Base-by-base conservation (phyloP, 2,797 vertebrate species). In the Coracias cyanogaster region DNA sequence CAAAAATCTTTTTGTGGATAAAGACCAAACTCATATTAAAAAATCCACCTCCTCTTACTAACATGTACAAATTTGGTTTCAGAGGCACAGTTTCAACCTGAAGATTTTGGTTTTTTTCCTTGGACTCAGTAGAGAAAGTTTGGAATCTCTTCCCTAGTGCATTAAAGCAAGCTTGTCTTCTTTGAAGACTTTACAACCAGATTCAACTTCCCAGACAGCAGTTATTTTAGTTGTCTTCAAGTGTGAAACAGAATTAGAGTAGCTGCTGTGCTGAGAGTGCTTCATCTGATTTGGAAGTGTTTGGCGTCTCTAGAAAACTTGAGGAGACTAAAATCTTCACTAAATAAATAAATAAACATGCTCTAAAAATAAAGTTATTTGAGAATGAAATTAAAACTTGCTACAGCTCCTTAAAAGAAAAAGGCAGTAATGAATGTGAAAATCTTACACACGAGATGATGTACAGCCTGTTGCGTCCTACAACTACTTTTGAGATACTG, bases 161-260 rank as follows among this genome's bases (percentile, higher is more conserved):
- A 35, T 22, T 55, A 82, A 78, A 89, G 19, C 3, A 79, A 52
- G 22, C 10, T 83, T 60, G 9, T 51, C 43, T 60, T 70, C 60
- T 80, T 80, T 85, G 52, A 82, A 89, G 92, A 33, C 5, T 15
- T 55, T 80, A 81, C 12, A 89, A 80, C 26, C 13, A 69, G 74
- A 94, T 83, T 83, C 52, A 91, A 39, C 57, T 83, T 94, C 45
- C 17, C 48, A 91, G 67, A 21, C 51, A 87, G 45, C 28, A 91
- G 81, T 87, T 96, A 95, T 85, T 83, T 85, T 86, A 78, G 93
- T 93, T 95, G 90, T 91, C 71, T 91, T 93, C 84, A 91, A 95
- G 61, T 70, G 22, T 25, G 80, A 67, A 93, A 81, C 19, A 65
- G 91, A 95, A 85, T 89, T 91, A 78, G 89, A 95, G 65, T 45